A percentile compares a stretch with the other conserved stretches of the same genome.
Conservation (phyloP, 2,113 vertebrate genomes). For the Osmerus eperlanus region DNA sequence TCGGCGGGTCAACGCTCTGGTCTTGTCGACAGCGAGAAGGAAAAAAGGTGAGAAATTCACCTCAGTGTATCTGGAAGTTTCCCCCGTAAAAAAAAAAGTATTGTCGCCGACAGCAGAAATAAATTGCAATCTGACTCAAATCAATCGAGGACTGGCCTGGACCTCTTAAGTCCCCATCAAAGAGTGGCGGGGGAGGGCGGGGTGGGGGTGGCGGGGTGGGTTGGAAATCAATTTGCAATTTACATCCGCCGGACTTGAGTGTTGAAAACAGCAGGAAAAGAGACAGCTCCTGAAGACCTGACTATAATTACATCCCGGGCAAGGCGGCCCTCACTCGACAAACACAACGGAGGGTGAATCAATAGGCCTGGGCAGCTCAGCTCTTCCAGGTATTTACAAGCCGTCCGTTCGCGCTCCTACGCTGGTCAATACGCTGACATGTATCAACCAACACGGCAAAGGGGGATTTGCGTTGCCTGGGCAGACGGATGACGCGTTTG, state of each 20-base stretch:
- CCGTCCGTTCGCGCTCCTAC: slow-evolving; percentile 25
- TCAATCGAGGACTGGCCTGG: slow-evolving; percentile 69
- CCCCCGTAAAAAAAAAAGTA: slow-evolving; percentile 62
- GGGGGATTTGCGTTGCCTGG: slow-evolving; percentile 54
- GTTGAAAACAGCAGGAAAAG: slow-evolving; percentile 64
- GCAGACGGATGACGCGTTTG: slow-evolving; percentile 40
- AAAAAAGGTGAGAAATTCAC: slow-evolving; percentile 33
- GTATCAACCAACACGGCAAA: slow-evolving; percentile 50
- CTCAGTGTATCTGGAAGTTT: slow-evolving; percentile 54
- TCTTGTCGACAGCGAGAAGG: slow-evolving; percentile 1
- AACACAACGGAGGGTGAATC: slow-evolving; percentile 50
- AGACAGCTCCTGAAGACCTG: slow-evolving; percentile 45
- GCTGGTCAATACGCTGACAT: slow-evolving; percentile 40
- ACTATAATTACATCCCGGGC: slow-evolving; percentile 62
- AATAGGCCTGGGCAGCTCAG: slow-evolving; percentile 43
- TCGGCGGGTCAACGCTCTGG: neutral
- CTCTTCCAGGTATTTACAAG: slow-evolving; percentile 30
- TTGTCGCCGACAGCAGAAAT: slow-evolving; percentile 70
- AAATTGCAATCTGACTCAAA: slow-evolving; percentile 68
- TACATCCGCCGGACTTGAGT: slow-evolving; percentile 66
- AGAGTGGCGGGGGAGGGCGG: slow-evolving; percentile 44
- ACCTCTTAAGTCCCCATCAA: slow-evolving; percentile 74
- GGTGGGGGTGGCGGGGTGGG: too few species aligned
- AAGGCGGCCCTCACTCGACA: slow-evolving; percentile 44
- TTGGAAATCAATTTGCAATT: slow-evolving; percentile 75